These are phyloP conservation scores for Panulirus ornatus DNA, from an alignment of 1,140 invertebrate species.

Conservation along the genomic window DNA sequence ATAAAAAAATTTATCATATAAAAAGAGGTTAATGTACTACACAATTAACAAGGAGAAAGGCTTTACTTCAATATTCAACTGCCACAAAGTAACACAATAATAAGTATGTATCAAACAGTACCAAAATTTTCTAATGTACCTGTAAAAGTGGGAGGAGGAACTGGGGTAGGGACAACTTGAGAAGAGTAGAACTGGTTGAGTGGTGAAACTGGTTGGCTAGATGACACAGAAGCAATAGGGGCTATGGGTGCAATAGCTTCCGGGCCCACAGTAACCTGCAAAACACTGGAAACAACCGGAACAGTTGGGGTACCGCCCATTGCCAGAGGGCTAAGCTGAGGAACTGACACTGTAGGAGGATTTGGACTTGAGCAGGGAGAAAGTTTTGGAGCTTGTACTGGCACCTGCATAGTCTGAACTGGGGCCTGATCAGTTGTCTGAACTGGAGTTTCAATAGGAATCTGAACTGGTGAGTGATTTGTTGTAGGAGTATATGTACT, in stretches of 20 bases:
- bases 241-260: constrained; percentile 14
- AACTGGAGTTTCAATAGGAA: constrained; percentile 2
- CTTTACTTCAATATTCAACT: no score
- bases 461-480: no score
- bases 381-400: background rate
- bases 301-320: constrained; percentile 67
- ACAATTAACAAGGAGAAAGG: no score
- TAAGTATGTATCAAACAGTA: no score
- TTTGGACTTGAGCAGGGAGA: constrained; percentile 8
- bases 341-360: background rate
- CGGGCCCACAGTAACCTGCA: background rate
- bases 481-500: background rate
- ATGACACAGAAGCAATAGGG: background rate
- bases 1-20: no score
- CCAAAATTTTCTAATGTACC: no score
- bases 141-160: constrained; percentile 43
- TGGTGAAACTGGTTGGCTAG: background rate
- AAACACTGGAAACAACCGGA: constrained; percentile 17
- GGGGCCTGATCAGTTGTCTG: constrained; percentile 16
- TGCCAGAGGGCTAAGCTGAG: constrained; percentile 51
- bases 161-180: constrained; percentile 42
- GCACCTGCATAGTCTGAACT: background rate
- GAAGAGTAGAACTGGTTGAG: constrained; percentile 44
- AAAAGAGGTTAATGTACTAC: no score
- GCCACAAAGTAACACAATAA: no score